Percentiles rank a stretch among this genome's conserved stretches.
Evolutionary conservation across 64 coral and sea anemone genomes (phyloP).

Genomic region (Dendrophyllia cribrosa): DNA sequence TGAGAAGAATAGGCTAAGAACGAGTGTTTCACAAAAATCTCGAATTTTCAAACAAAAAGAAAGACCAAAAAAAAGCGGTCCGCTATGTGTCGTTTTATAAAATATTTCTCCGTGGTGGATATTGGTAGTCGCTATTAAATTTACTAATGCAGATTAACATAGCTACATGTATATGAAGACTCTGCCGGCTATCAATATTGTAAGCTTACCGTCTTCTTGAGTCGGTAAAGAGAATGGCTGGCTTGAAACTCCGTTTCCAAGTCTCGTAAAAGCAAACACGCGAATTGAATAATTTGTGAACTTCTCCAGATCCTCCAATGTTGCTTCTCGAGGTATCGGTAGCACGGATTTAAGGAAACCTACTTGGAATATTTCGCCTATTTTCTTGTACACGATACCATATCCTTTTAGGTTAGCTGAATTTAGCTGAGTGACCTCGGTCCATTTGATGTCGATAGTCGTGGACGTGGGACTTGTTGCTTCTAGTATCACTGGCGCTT

Average conservation of each 20-base stretch:
- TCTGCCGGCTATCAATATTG: too few relatives aligned
- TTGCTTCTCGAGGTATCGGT: neutral
- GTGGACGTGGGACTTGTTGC: slow-evolving; percentile 45
- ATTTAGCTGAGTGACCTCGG: slow-evolving; percentile 28
- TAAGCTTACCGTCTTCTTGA: slow-evolving; percentile 72
- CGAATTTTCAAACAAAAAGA: too few relatives aligned
- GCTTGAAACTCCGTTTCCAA: slow-evolving; percentile 82
- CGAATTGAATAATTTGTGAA: slow-evolving; percentile 73
- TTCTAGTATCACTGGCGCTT: slow-evolving; percentile 37
- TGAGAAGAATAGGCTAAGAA: too few relatives aligned
- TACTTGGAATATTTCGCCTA: neutral
- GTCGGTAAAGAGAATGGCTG: slow-evolving; percentile 50
- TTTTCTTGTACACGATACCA: slow-evolving; percentile 69
- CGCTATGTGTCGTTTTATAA: too few relatives aligned
- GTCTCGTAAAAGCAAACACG: slow-evolving; percentile 51
- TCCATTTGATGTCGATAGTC: slow-evolving; percentile 57
- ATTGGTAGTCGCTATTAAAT: too few relatives aligned
- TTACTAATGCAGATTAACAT: neutral
- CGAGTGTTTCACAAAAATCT: too few relatives aligned
- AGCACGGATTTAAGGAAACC: slow-evolving; percentile 39
- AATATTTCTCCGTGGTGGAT: too few relatives aligned
- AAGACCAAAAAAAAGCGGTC: too few relatives aligned
- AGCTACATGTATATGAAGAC: neutral
- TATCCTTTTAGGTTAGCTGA: slow-evolving; percentile 16
- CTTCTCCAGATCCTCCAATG: slow-evolving; percentile 38